A percentile compares a stretch with the other conserved stretches of the same genome.
Conservation (phyloP, 2,113 vertebrate species). For the pig (Sus scrofa) region DNA sequence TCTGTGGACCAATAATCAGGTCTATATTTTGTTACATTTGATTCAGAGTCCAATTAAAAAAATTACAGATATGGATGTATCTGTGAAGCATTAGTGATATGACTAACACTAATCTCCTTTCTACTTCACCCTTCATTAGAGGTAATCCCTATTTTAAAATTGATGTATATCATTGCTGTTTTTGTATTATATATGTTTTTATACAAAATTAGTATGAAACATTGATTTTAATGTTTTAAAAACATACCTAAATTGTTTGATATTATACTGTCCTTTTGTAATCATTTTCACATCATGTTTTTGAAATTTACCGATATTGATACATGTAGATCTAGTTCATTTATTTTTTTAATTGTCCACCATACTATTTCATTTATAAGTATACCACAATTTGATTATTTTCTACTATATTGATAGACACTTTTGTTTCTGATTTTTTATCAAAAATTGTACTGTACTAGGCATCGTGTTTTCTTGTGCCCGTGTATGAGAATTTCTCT, state of each 20-base stretch:
- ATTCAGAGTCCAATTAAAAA: neutral
- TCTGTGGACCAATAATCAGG: neutral
- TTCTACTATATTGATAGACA: neutral
- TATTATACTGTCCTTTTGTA: neutral
- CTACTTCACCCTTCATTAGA: neutral
- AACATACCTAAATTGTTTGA: neutral
- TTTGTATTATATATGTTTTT: neutral
- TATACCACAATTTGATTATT: neutral
- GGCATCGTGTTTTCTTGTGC: neutral
- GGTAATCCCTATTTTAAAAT: neutral
- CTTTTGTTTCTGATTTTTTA: conserved; percentile 6
- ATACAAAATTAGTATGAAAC: neutral
- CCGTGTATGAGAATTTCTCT: neutral
- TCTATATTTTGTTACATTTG: conserved; percentile 21
- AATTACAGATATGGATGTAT: neutral
- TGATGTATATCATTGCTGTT: neutral
- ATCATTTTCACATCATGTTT: neutral
- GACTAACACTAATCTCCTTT: neutral
- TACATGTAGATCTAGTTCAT: neutral
- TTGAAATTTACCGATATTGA: neutral
- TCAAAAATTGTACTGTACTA: neutral
- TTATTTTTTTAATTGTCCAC: neutral
- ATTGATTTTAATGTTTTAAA: neutral
- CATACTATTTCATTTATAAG: neutral
- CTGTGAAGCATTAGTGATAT: neutral